Percentiles rank a stretch among this genome's conserved stretches.
phyloP scores from a whole-genome alignment of 2,113 vertebrate genomes.

The Larimichthys crocea region DNA sequence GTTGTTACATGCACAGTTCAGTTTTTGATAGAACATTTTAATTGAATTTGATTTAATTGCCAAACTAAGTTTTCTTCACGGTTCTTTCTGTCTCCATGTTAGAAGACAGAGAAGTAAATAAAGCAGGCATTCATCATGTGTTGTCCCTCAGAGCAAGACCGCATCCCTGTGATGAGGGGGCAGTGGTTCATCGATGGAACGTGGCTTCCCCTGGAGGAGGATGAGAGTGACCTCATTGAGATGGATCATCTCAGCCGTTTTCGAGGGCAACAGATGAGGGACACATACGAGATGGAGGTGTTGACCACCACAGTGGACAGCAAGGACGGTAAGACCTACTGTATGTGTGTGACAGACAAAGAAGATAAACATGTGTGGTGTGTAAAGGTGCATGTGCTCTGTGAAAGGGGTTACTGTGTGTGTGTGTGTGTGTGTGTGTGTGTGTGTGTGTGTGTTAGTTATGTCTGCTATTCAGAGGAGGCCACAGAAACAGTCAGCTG shows the following conservation, averaged over 20 bases:
- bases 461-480: conserved; percentile 6
- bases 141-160: conserved; percentile 88
- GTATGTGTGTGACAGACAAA: neutral
- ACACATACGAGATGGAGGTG: conserved; percentile 91
- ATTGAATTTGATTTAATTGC: too few relatives aligned
- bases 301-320: conserved; percentile 89
- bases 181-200: conserved; percentile 98
- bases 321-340: conserved; percentile 88
- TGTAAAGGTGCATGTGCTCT: neutral
- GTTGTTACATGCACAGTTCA: too few relatives aligned
- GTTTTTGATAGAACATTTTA: too few relatives aligned
- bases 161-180: conserved; percentile 96
- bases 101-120: neutral
- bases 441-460: neutral
- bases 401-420: neutral
- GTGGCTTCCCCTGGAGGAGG: conserved; percentile 96
- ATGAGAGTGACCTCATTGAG: conserved; percentile 96
- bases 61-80: too few relatives aligned
- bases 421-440: neutral
- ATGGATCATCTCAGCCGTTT: conserved; percentile 91
- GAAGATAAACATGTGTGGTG: neutral
- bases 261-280: conserved; percentile 92
- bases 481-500: conserved; percentile 25
- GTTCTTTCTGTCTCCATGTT: neutral
- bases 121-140: neutral